These are phyloP conservation scores for Linnaemya vulpina DNA, from an alignment of 2,888 invertebrate species.

Conservation along the genomic window DNA sequence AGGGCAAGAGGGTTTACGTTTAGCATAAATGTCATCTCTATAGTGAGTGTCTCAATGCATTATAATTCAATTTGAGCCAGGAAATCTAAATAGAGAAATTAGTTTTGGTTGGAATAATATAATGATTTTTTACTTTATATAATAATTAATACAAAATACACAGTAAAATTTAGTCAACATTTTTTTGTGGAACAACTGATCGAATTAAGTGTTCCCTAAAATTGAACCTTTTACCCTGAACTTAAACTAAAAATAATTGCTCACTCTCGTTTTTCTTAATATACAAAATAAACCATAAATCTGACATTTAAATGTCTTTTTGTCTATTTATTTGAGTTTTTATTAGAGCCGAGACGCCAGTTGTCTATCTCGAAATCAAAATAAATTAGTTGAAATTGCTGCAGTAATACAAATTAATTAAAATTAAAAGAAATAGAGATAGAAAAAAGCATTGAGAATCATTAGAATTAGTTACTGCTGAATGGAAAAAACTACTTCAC, in stretches of 20 bases:
- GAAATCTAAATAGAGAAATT: conserved; percentile 32
- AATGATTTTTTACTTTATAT: conserved; percentile 19
- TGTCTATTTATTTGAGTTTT: conserved; percentile 1
- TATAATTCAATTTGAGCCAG: conserved; percentile 56
- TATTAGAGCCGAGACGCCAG: conserved; percentile 53
- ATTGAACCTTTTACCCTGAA: background rate
- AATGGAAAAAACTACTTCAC: conserved; percentile 14
- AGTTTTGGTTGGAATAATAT: conserved; percentile 56
- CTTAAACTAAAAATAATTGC: background rate
- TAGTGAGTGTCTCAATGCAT: conserved; percentile 55
- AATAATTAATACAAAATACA: too few relatives aligned
- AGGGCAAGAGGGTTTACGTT: conserved; percentile 37
- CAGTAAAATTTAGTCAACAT: background rate
- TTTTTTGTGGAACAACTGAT: background rate
- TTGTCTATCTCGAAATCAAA: conserved; percentile 64
- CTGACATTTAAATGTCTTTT: conserved; percentile 42
- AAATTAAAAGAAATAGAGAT: conserved; percentile 9
- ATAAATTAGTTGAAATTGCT: conserved; percentile 69
- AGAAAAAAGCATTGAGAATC: conserved; percentile 5
- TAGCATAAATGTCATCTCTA: conserved; percentile 62
- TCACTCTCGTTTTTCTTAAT: conserved; percentile 5
- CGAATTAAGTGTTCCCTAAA: background rate
- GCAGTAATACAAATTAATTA: conserved; percentile 70
- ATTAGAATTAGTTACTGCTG: conserved; percentile 43
- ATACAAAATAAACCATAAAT: conserved; percentile 49